phyloP scores from a whole-genome alignment of 2,797 vertebrate species.

The Anomalospiza imberbis region DNA sequence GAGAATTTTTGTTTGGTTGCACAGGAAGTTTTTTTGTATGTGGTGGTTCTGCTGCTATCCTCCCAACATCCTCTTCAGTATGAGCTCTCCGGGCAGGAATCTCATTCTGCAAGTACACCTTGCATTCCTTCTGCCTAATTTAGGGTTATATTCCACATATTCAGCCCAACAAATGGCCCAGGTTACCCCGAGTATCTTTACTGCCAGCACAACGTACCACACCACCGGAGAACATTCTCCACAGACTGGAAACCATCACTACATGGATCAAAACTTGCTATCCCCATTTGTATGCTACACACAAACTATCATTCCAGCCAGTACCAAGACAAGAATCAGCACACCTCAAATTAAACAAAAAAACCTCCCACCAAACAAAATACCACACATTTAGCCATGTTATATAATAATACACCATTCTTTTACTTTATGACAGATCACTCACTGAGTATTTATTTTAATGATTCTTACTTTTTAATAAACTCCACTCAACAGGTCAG shows the following conservation, averaged over 20 bases:
- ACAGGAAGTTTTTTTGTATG: fast-evolving
- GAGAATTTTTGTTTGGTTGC: neutral
- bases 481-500: neutral
- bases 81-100: neutral
- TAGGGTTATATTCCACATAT: neutral
- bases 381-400: neutral
- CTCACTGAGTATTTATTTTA: neutral
- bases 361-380: neutral
- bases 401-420: neutral
- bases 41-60: neutral
- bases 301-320: neutral
- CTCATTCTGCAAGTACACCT: neutral
- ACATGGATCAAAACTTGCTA: fast-evolving
- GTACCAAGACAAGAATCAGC: neutral
- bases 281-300: neutral
- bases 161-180: neutral
- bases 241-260: neutral
- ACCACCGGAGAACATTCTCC: neutral
- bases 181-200: too few species aligned
- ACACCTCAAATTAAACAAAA: neutral
- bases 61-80: neutral
- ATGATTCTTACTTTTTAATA: neutral
- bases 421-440: neutral
- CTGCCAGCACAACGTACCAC: fast-evolving
- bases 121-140: neutral